Percentiles rank a stretch among this genome's conserved stretches.
Evolutionary conservation across 2,113 vertebrate species (phyloP).

Genomic region (Vanacampus margaritifer): DNA sequence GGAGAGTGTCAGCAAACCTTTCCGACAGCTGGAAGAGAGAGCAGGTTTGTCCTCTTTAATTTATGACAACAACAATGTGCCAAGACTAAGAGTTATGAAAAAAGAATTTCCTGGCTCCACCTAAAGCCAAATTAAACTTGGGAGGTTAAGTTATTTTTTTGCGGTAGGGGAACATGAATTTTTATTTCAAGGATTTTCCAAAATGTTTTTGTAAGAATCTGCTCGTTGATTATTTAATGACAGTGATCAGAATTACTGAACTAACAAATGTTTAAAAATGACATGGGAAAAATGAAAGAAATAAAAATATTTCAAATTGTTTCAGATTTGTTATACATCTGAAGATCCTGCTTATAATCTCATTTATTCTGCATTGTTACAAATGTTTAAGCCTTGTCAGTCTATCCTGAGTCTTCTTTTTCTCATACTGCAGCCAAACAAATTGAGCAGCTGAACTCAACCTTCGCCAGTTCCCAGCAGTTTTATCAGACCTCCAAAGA

Average conservation of each 20-base stretch:
- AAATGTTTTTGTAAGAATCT: not conserved
- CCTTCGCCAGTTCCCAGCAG: conserved; percentile 87
- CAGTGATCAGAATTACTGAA: not conserved
- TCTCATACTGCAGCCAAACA: conserved; percentile 73
- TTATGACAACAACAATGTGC: conserved; percentile 13
- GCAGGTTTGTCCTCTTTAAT: conserved; percentile 78
- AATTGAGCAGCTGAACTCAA: conserved; percentile 86
- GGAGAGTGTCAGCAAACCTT: conserved; percentile 83
- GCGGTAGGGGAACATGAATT: not conserved
- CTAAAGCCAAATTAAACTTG: not conserved
- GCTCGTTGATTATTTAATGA: not conserved
- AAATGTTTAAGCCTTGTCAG: not conserved
- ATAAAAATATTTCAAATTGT: not conserved
- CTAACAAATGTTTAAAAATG: not conserved
- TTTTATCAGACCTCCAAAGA: conserved; percentile 92
- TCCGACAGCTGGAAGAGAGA: conserved; percentile 89
- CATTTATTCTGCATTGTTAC: not conserved
- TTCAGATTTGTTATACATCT: not conserved
- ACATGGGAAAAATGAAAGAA: not conserved
- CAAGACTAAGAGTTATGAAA: not conserved
- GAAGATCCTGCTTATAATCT: not conserved
- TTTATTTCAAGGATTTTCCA: not conserved
- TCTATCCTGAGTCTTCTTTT: conserved; percentile 25
- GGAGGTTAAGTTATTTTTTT: not conserved
- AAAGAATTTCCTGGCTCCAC: not conserved